Evolutionary conservation across 2,113 vertebrate genomes (phyloP).

Genomic region (Phycodurus eques): DNA sequence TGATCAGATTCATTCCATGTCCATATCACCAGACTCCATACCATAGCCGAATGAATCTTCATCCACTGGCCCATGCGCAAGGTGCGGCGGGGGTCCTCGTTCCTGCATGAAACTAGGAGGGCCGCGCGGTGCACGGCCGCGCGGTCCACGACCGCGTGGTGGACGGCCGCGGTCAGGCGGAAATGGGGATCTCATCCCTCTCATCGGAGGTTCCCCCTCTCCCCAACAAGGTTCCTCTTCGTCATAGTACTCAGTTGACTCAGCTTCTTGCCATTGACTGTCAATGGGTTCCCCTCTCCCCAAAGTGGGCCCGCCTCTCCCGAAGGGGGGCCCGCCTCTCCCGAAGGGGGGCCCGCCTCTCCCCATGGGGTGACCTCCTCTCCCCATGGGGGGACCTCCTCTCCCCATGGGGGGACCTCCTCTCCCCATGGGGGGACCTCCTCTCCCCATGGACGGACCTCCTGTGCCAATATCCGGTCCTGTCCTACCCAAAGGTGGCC

Average conservation of each 20-base stretch:
- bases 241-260: slow-evolving; percentile 76
- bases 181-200: slow-evolving; percentile 72
- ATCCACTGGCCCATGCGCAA: slow-evolving; percentile 53
- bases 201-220: slow-evolving; percentile 79
- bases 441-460: slow-evolving; percentile 44
- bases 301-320: slow-evolving; percentile 28
- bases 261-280: slow-evolving; percentile 81
- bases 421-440: slow-evolving; percentile 67
- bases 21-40: slow-evolving; percentile 48
- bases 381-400: slow-evolving; percentile 33
- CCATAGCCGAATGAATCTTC: slow-evolving; percentile 47
- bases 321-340: slow-evolving; percentile 29
- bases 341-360: slow-evolving; percentile 64
- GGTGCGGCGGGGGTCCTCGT: slow-evolving; percentile 62
- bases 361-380: slow-evolving; percentile 61
- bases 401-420: slow-evolving; percentile 48
- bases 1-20: slow-evolving; percentile 62
- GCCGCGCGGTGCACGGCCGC: slow-evolving; percentile 73
- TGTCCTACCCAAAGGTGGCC: slow-evolving; percentile 30
- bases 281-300: slow-evolving; percentile 76
- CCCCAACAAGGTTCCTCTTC: slow-evolving; percentile 80
- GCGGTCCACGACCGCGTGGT: slow-evolving; percentile 70
- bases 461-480: slow-evolving; percentile 54
- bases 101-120: slow-evolving; percentile 75
- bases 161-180: slow-evolving; percentile 63